Conservation (phyloP, 2,113 vertebrate species). For the Gavialis gangeticus region DNA sequence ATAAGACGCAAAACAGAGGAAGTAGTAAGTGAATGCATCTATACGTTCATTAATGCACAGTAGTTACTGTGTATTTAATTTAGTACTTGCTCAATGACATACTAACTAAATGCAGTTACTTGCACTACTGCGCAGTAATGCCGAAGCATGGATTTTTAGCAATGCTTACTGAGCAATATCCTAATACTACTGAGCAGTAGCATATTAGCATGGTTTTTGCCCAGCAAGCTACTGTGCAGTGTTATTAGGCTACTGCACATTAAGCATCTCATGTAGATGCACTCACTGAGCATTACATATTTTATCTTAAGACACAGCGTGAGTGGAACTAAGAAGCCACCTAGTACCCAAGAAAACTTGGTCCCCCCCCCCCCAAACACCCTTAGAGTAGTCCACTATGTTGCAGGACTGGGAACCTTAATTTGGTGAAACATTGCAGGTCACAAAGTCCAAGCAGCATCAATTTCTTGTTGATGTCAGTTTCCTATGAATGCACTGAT, state of each 20-base stretch:
- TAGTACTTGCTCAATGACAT: no score
- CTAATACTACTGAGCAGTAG: not conserved
- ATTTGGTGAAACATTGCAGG: not conserved
- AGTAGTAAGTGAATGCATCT: not conserved
- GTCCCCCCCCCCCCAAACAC: not conserved
- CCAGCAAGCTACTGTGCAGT: no score
- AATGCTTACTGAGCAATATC: no score
- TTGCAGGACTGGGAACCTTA: not conserved
- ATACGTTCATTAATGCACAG: no score
- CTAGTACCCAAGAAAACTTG: not conserved
- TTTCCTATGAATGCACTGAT: not conserved
- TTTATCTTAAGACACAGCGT: not conserved
- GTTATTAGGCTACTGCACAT: no score
- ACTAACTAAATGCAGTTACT: no score
- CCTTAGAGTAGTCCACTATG: not conserved
- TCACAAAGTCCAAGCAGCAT: not conserved
- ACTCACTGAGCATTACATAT: not conserved
- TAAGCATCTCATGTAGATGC: no score
- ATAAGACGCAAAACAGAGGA: not conserved
- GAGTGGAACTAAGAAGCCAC: not conserved
- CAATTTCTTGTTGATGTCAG: not conserved
- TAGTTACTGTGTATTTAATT: no score
- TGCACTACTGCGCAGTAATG: no score
- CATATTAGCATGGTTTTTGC: no score
- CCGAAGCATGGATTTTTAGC: no score